phyloP scores from a whole-genome alignment of 2,113 vertebrate species.

The Cebidichthys violaceus region DNA sequence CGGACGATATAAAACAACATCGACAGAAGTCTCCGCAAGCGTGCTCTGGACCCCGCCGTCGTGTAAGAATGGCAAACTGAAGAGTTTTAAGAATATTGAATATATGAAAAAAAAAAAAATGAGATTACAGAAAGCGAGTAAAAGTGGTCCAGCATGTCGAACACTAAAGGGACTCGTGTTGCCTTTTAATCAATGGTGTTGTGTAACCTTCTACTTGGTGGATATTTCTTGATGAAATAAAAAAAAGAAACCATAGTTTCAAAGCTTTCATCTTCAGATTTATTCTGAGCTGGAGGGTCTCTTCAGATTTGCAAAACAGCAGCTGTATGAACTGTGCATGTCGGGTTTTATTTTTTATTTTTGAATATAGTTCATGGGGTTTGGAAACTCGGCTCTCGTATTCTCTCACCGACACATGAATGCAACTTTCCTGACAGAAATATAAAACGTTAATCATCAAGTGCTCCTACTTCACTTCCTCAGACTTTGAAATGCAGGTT shows the following conservation, averaged over 20 bases:
- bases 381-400: background rate
- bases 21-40: slow-evolving; percentile 33
- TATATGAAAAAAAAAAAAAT: background rate
- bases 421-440: background rate
- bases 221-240: slow-evolving; percentile 13
- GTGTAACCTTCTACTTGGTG: background rate
- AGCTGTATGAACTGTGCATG: background rate
- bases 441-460: background rate
- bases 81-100: slow-evolving; percentile 25
- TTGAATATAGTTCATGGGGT: background rate
- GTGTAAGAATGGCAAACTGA: slow-evolving; percentile 18
- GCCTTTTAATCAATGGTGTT: background rate
- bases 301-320: background rate
- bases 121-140: slow-evolving; percentile 16
- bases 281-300: slow-evolving; percentile 1
- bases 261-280: slow-evolving; percentile 33
- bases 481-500: background rate
- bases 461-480: background rate
- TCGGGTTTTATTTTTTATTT: background rate
- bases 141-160: background rate
- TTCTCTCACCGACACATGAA: background rate
- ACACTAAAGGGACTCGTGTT: background rate
- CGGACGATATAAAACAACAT: slow-evolving; percentile 66
- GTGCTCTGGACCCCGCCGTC: slow-evolving; percentile 13
- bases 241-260: background rate